A percentile compares a stretch with the other conserved stretches of the same genome.
These are phyloP conservation scores for Lophochroa leadbeateri DNA, from an alignment of 2,113 vertebrate genomes.

Conservation along the genomic window DNA sequence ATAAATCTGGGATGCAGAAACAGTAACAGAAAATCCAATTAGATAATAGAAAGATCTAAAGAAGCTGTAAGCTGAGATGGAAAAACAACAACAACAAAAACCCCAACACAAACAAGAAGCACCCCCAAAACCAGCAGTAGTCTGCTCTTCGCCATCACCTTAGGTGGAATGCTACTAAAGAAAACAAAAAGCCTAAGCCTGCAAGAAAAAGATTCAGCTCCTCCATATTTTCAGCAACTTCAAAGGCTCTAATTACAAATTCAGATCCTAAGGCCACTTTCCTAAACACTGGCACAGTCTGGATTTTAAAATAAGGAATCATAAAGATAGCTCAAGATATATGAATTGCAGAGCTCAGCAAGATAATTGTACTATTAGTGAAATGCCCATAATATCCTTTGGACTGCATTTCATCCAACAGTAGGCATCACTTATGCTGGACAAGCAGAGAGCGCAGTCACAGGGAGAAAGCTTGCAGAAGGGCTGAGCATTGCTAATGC, in stretches of 20 bases:
- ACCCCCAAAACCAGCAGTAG: neutral
- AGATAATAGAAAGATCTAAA: neutral
- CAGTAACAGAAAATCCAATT: neutral
- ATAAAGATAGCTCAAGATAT: neutral
- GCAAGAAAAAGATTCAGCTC: neutral
- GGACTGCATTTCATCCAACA: neutral
- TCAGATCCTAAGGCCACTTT: neutral
- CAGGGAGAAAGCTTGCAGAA: neutral
- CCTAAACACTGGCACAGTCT: neutral
- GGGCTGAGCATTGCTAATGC: neutral
- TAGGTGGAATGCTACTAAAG: neutral
- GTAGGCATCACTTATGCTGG: accelerated
- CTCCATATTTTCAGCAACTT: neutral
- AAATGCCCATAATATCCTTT: neutral
- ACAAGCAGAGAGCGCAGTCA: neutral
- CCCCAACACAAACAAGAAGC: neutral
- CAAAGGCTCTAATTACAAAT: neutral
- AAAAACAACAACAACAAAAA: neutral
- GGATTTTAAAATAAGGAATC: neutral
- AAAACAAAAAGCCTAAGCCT: neutral
- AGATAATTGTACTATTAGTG: neutral
- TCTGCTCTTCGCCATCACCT: neutral
- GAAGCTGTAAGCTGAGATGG: neutral
- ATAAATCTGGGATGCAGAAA: neutral
- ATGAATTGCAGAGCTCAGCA: neutral